Conservation (phyloP, 1,140 invertebrate genomes). For the Leptonema lineaticorne region DNA sequence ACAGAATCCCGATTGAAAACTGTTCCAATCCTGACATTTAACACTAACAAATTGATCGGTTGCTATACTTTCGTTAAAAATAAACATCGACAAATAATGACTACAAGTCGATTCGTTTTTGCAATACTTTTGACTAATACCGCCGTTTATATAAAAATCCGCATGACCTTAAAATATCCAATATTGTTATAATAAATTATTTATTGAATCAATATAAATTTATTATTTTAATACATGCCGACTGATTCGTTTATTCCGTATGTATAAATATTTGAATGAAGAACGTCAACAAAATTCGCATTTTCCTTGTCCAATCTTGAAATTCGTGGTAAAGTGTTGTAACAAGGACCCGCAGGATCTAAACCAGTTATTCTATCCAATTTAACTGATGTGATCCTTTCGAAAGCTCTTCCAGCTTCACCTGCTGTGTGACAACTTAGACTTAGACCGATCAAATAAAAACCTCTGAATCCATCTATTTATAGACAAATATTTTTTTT, state of each 20-base stretch:
- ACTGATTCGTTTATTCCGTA: constrained; percentile 61
- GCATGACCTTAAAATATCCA: too few relatives aligned
- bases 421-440: constrained; percentile 63
- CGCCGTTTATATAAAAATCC: too few relatives aligned
- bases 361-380: constrained; percentile 55
- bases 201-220: too few relatives aligned
- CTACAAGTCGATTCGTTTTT: too few relatives aligned
- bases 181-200: too few relatives aligned
- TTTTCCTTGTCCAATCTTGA: constrained; percentile 62
- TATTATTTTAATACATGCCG: too few relatives aligned
- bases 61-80: too few relatives aligned
- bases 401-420: constrained; percentile 60
- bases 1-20: too few relatives aligned
- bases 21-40: too few relatives aligned
- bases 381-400: constrained; percentile 48
- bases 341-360: constrained; percentile 60
- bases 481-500: not conserved
- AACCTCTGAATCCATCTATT: not conserved
- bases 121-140: too few relatives aligned
- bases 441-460: constrained; percentile 63
- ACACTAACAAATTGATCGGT: too few relatives aligned
- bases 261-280: constrained; percentile 63
- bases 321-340: constrained; percentile 49
- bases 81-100: too few relatives aligned
- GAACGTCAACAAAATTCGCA: constrained; percentile 62